A percentile compares a stretch with the other conserved stretches of the same genome.
phyloP scores from a whole-genome alignment of 2,888 invertebrate species.

The Sinopyrophorus schimmeli region DNA sequence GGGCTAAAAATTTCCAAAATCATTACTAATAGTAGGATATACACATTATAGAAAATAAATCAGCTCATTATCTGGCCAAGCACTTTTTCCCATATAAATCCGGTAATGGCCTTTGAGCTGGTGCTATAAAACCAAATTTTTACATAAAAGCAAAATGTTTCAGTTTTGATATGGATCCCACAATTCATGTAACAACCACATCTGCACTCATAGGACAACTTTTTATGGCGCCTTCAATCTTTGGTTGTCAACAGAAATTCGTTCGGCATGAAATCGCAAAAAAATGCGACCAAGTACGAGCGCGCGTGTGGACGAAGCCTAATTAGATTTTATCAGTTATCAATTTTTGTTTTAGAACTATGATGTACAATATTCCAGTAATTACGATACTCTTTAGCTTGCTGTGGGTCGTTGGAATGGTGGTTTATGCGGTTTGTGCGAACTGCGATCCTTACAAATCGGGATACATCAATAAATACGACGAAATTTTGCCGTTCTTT shows the following conservation, averaged over 20 bases:
- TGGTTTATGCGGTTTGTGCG: slow-evolving; percentile 80
- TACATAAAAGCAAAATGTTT: no score
- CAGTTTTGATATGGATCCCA: slow-evolving; percentile 72
- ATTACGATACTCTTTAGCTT: slow-evolving; percentile 78
- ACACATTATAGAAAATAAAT: no score
- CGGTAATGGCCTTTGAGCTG: no score
- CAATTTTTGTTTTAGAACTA: slow-evolving; percentile 61
- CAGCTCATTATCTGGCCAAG: no score
- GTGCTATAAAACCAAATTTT: no score
- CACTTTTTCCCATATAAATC: no score
- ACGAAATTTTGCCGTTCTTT: slow-evolving; percentile 86
- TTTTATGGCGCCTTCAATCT: slow-evolving; percentile 86
- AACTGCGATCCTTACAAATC: slow-evolving; percentile 80
- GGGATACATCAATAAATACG: slow-evolving; percentile 75
- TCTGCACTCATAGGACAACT: slow-evolving; percentile 81
- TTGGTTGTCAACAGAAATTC: slow-evolving; percentile 87
- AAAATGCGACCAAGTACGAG: slow-evolving; percentile 68
- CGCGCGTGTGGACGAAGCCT: not conserved
- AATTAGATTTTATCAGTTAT: not conserved
- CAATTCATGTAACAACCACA: slow-evolving; percentile 75
- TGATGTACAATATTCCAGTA: slow-evolving; percentile 78
- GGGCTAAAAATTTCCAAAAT: no score
- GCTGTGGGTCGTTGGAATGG: slow-evolving; percentile 87
- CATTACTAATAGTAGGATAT: no score
- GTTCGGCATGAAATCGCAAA: slow-evolving; percentile 78